phyloP scores from a whole-genome alignment of 1,140 invertebrate species.

The Drosophila chauvacae region DNA sequence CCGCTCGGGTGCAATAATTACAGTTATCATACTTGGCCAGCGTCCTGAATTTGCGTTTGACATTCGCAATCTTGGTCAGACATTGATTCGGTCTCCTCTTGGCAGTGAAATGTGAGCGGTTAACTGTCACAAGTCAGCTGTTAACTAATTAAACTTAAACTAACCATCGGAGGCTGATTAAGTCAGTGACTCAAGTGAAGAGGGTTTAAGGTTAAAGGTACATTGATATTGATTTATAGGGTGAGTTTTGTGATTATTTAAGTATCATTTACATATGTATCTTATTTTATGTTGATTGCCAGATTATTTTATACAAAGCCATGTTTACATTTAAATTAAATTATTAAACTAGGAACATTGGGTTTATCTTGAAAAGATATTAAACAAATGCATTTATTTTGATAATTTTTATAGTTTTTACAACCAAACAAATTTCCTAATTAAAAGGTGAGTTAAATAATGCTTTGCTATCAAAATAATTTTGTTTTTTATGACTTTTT shows the following conservation, averaged over 20 bases:
- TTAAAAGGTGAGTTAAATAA: too few species aligned
- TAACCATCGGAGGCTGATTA: background rate
- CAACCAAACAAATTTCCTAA: background rate
- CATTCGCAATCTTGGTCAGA: slow-evolving; percentile 18
- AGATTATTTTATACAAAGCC: too few species aligned
- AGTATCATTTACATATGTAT: background rate
- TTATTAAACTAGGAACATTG: too few species aligned
- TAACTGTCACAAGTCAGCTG: background rate
- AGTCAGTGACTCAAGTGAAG: background rate
- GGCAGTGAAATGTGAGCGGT: slow-evolving; percentile 11
- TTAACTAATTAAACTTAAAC: background rate
- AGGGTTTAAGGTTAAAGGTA: too few species aligned
- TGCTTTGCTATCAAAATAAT: too few species aligned
- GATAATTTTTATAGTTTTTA: background rate
- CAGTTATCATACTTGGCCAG: slow-evolving; percentile 45
- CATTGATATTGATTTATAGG: too few species aligned
- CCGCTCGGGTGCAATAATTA: slow-evolving; percentile 35
- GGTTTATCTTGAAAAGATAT: too few species aligned
- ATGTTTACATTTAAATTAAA: too few species aligned
- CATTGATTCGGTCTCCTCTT: slow-evolving; percentile 24
- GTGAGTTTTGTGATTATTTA: background rate
- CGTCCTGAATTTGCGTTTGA: slow-evolving; percentile 30
- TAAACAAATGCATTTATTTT: too few species aligned
- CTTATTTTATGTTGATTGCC: too few species aligned
- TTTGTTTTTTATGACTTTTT: too few species aligned